phyloP scores from a whole-genome alignment of 2,888 invertebrate species.

The Mythimna vitellina region DNA sequence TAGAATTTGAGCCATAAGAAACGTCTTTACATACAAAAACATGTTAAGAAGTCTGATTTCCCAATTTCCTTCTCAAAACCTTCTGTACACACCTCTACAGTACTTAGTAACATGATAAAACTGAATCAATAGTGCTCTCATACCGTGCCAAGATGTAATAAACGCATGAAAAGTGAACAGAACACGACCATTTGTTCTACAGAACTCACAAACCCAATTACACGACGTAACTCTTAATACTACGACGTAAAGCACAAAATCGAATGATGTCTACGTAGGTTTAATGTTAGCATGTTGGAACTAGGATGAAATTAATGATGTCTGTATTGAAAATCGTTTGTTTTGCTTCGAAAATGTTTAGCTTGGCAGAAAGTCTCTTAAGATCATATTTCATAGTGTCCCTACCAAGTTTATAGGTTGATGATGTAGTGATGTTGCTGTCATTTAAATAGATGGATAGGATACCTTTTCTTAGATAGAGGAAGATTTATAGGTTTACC shows the following conservation, averaged over 20 bases:
- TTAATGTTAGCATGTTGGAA: slow-evolving; percentile 71
- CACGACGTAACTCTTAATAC: slow-evolving; percentile 60
- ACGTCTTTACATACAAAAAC: neutral
- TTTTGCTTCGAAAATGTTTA: slow-evolving; percentile 77
- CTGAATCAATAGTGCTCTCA: slow-evolving; percentile 82
- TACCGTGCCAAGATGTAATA: slow-evolving; percentile 86
- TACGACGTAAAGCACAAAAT: slow-evolving; percentile 64
- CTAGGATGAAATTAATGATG: slow-evolving; percentile 84
- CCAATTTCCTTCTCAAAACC: neutral
- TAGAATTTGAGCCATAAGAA: slow-evolving; percentile 10
- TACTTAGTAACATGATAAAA: slow-evolving; percentile 81
- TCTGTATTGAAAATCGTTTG: slow-evolving; percentile 83
- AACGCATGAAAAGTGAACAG: slow-evolving; percentile 85
- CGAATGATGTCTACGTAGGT: slow-evolving; percentile 40
- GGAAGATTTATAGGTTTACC: slow-evolving; percentile 15
- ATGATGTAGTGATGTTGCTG: slow-evolving; percentile 58
- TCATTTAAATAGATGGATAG: slow-evolving; percentile 48
- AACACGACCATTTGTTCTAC: slow-evolving; percentile 79
- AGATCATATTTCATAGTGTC: slow-evolving; percentile 71
- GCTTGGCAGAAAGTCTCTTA: slow-evolving; percentile 70
- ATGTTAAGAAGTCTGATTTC: neutral
- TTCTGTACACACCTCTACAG: slow-evolving; percentile 69
- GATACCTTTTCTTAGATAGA: slow-evolving; percentile 10
- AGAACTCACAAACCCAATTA: slow-evolving; percentile 58
- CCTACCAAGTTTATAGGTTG: slow-evolving; percentile 60